Evolutionary conservation across 1,140 invertebrate genomes (phyloP).

Genomic region (Ladona fulva): DNA sequence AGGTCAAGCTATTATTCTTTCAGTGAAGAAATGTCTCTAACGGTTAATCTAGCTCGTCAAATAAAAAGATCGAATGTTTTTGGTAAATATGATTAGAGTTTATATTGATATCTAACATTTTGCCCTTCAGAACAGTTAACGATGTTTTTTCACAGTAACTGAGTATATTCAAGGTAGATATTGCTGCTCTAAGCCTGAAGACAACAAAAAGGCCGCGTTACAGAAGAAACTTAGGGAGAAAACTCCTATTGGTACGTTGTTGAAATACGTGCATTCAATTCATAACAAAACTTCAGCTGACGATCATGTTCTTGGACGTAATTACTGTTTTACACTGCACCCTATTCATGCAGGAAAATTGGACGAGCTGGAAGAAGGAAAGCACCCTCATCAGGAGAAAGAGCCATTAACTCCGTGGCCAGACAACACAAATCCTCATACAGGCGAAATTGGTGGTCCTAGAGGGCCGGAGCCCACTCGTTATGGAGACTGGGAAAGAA

Average conservation of each 20-base stretch:
- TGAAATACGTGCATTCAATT: no score
- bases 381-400: conserved; percentile 71
- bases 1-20: no score
- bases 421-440: conserved; percentile 79
- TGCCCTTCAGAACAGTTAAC: no score
- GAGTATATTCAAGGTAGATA: no score
- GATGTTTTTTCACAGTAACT: no score
- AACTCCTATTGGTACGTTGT: conserved; percentile 10
- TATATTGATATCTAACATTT: no score
- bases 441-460: conserved; percentile 91
- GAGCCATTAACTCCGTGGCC: conserved; percentile 80
- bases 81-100: no score
- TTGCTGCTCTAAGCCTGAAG: no score
- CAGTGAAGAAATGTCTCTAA: no score
- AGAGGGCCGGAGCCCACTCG: conserved; percentile 95
- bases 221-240: conserved; percentile 11
- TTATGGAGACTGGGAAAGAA: conserved; percentile 99
- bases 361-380: conserved; percentile 53
- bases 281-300: neutral
- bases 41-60: no score
- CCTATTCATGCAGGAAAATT: conserved; percentile 42
- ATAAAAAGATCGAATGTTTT: no score
- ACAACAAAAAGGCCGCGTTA: neutral
- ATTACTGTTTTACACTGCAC: neutral
- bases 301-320: neutral